These are phyloP conservation scores for Coranthus polyacanthus DNA, from an alignment of 2,797 vertebrate species.

Conservation along the genomic window DNA sequence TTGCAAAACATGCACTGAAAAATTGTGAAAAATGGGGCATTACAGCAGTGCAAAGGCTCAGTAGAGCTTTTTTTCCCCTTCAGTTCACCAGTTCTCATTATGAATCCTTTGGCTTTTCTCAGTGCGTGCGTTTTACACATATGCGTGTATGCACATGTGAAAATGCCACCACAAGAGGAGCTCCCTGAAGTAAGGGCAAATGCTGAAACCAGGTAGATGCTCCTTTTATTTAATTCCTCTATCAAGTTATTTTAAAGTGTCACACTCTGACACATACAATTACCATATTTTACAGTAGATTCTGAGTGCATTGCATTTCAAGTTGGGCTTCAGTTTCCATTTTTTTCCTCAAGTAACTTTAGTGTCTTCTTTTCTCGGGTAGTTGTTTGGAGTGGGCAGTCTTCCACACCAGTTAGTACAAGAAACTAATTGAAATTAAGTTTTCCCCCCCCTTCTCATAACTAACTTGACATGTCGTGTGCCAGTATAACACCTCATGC, in stretches of 20 bases:
- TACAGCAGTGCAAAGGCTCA: constrained; percentile 36
- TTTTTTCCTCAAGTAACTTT: constrained; percentile 14
- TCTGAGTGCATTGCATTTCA: background rate
- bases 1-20: constrained; percentile 3
- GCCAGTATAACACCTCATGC: constrained; percentile 63
- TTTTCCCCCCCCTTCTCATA: constrained; percentile 35
- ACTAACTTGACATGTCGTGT: constrained; percentile 63
- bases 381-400: constrained; percentile 32
- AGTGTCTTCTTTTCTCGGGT: constrained; percentile 7
- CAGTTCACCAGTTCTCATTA: constrained; percentile 52
- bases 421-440: constrained; percentile 66
- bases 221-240: background rate
- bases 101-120: constrained; percentile 42
- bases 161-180: constrained; percentile 2
- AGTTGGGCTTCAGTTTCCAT: constrained; percentile 14
- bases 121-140: constrained; percentile 6
- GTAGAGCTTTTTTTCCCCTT: constrained; percentile 44
- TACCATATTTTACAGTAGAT: too few species aligned
- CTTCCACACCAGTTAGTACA: constrained; percentile 47
- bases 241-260: too few species aligned
- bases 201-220: background rate
- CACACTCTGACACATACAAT: too few species aligned
- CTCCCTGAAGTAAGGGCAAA: background rate
- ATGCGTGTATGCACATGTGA: constrained; percentile 10
- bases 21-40: constrained; percentile 26